Evolutionary conservation across 2,113 vertebrate species (phyloP), one percentile per base, ranked within the genome.

Genomic region (Xenus cinereus): DNA sequence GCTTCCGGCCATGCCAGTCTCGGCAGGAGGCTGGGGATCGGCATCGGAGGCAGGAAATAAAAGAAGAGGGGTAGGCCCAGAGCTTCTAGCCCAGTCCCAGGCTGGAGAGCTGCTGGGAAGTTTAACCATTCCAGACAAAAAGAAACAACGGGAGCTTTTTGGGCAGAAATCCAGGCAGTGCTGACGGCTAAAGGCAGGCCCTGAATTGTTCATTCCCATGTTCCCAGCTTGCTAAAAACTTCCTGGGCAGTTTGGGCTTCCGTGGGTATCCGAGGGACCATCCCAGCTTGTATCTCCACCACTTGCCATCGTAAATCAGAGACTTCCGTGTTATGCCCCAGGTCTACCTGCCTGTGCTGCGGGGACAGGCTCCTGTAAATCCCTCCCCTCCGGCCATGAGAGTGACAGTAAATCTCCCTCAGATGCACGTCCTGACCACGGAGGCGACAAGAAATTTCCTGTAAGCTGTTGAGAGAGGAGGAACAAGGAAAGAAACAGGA

Each of bases 1-100:
- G 0, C 33, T 37, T 45, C 9, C 11, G 3, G 46, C 64, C 27
- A 3, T 14, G 33, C 33, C 4, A 0, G 32, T 23, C 37, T 37
- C 46, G 7, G 45, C 54, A 35, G 41, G 27, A 46, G 46, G 33
- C 64, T 37, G 33, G 19, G 24, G 23, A 23, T 14, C 18, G 7
- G 9, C 32, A 15, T 23, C 27, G 19, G 28, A 19, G 12, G 33
- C 24, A 46, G 39, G 45, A 62, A 71, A 33, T 19, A 35, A 23
- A 69, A 54, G 53, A 77, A 41, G 53, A 30, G 32, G 21, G 43
- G 10, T 43, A 41, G 26, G 43, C 16, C 72, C 45, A 51, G 45
- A 37, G 19, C 33, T 87, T 75, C 32, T 15, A 28, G 15, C 43
- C n/a, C 46, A 14, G 54, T 33, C 33, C 27, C 26, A 19, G 64